Evolutionary conservation across 2,113 vertebrate species (phyloP).

Genomic region (Cyphomyrus discorhynchus): DNA sequence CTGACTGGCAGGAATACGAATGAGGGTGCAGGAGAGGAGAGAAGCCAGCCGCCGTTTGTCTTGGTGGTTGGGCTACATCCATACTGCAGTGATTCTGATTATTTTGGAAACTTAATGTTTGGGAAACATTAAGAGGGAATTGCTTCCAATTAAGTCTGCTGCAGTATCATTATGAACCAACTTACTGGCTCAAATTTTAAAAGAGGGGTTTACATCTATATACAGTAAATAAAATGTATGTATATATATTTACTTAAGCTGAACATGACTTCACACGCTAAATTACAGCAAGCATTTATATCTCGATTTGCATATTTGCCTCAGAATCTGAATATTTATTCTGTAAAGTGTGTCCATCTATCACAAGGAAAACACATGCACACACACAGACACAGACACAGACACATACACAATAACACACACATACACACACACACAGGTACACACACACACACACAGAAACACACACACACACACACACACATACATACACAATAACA

Average conservation of each 20-base stretch:
- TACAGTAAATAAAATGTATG: not conserved
- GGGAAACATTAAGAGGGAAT: not conserved
- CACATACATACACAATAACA: too few species aligned
- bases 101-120: not conserved
- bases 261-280: not conserved
- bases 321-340: not conserved
- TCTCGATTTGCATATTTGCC: not conserved
- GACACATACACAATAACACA: not conserved
- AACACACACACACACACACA: not conserved
- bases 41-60: not conserved
- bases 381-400: not conserved
- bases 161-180: not conserved
- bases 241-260: not conserved
- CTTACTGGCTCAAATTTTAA: not conserved
- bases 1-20: not conserved
- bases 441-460: too few species aligned
- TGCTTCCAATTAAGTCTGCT: not conserved
- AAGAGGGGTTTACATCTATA: not conserved
- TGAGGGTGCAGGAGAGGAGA: not conserved
- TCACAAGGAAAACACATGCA: not conserved
- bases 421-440: not conserved
- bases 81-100: not conserved
- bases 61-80: not conserved
- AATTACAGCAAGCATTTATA: not conserved
- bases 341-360: not conserved